Conservation (phyloP, 92 coral and sea anemone genomes). For the Siderastrea radians region DNA sequence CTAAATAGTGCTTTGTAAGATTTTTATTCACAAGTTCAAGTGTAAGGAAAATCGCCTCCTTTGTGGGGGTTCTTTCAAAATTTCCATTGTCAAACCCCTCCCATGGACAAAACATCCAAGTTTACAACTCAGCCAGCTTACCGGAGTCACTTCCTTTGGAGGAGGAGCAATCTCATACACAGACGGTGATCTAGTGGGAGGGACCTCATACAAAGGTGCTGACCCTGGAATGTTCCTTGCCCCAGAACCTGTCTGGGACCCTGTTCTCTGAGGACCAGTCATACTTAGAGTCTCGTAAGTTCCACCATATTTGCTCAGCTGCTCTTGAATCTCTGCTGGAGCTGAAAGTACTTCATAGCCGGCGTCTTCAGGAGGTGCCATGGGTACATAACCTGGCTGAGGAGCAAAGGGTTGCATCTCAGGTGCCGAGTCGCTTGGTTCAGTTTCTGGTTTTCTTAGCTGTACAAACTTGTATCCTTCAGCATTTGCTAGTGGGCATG, state of each 20-base stretch:
- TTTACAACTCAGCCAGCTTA: constrained; percentile 13
- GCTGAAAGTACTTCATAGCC: constrained; percentile 65
- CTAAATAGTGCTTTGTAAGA: no score
- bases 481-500: constrained; percentile 57
- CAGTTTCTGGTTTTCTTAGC: constrained; percentile 10
- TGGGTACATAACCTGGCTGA: constrained; percentile 83
- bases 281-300: constrained; percentile 57
- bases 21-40: no score
- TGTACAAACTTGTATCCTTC: constrained; percentile 59
- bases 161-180: constrained; percentile 91
- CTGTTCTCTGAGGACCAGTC: constrained; percentile 39
- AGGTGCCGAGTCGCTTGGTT: constrained; percentile 36
- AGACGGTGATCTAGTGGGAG: constrained; percentile 53
- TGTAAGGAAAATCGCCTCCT: no score
- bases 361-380: constrained; percentile 62
- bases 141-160: constrained; percentile 66
- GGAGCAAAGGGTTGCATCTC: constrained; percentile 77
- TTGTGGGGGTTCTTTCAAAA: no score
- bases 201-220: constrained; percentile 87
- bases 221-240: constrained; percentile 44
- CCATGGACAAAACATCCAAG: not conserved
- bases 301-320: constrained; percentile 8
- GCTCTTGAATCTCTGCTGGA: constrained; percentile 4
- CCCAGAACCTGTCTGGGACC: constrained; percentile 42
- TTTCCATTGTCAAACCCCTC: no score